phyloP scores from a whole-genome alignment of 2,113 vertebrate genomes.

The Heliornis fulica region DNA sequence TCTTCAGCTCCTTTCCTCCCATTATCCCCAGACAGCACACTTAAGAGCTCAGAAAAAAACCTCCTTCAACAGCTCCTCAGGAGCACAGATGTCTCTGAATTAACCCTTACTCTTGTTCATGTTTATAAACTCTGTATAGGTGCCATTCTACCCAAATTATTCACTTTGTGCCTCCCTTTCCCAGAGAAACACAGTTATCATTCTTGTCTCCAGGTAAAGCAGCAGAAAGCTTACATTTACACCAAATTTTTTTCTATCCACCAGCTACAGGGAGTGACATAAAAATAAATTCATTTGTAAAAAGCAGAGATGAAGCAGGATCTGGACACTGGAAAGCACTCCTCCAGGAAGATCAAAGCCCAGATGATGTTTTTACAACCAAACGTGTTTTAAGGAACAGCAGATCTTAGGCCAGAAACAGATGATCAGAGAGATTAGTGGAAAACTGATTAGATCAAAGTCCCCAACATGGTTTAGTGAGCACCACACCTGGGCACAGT shows the following conservation, averaged over 20 bases:
- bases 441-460: neutral
- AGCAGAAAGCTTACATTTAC: neutral
- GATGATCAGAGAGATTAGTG: neutral
- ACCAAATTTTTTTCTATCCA: too few relatives aligned
- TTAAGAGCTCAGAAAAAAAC: neutral
- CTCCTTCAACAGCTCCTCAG: neutral
- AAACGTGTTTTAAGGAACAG: neutral
- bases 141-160: rapidly evolving
- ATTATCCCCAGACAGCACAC: neutral
- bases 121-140: too few relatives aligned
- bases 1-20: neutral
- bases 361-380: neutral
- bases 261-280: neutral
- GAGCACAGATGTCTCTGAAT: neutral
- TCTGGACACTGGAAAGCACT: neutral
- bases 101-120: neutral
- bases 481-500: neutral
- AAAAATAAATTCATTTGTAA: neutral
- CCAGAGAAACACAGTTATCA: neutral
- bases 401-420: neutral
- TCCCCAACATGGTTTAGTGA: neutral
- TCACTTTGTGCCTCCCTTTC: neutral
- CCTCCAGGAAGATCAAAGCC: neutral
- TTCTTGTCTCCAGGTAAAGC: neutral
- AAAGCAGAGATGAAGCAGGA: neutral